Evolutionary conservation across 2,113 vertebrate species (phyloP).

Genomic region (Herpetotheres cachinnans): DNA sequence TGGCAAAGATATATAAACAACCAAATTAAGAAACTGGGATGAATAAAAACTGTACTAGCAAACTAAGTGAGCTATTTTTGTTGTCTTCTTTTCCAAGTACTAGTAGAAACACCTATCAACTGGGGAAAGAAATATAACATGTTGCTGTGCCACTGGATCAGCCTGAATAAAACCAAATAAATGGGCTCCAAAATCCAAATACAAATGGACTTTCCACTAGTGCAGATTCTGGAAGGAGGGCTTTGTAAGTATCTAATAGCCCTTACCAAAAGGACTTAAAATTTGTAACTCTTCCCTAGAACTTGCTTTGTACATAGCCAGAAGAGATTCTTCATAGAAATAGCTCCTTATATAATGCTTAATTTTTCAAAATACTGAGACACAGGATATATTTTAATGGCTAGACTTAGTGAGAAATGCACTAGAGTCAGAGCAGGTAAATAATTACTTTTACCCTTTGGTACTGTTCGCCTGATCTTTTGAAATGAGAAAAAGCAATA

Average conservation of each 20-base stretch:
- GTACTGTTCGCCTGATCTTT: background rate
- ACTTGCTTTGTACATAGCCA: background rate
- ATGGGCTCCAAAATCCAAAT: background rate
- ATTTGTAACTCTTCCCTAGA: background rate
- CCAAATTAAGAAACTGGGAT: background rate
- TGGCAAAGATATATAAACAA: background rate
- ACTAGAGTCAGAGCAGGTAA: background rate
- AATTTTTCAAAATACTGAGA: background rate
- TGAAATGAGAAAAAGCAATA: background rate
- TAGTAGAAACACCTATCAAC: background rate
- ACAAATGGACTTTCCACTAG: background rate
- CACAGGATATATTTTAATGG: background rate
- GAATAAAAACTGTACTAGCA: background rate
- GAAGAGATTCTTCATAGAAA: background rate
- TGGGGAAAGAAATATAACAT: background rate
- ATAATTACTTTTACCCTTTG: background rate
- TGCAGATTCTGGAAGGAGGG: background rate
- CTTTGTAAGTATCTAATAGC: background rate
- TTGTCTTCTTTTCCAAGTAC: background rate
- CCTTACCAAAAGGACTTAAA: background rate
- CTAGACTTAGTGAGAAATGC: background rate
- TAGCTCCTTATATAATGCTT: background rate
- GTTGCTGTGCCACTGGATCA: background rate
- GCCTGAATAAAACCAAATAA: background rate
- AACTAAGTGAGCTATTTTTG: background rate